Evolutionary conservation across 2,113 vertebrate genomes (phyloP), one percentile per base, ranked within the genome.

Genomic region (Hemichromis elongatus): DNA sequence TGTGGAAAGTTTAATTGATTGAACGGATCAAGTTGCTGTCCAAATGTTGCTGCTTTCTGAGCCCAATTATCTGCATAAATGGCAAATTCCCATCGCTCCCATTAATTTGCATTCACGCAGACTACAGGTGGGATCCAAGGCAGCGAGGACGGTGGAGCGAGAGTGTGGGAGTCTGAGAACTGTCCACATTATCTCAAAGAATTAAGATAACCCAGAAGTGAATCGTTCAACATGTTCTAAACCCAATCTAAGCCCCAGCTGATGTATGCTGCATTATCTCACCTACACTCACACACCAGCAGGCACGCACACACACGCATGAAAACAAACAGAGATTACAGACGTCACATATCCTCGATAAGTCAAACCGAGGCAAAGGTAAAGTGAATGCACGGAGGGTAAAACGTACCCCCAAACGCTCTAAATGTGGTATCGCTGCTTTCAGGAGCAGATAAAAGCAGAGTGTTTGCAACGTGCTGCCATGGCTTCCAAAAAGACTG

Each of bases 131-230:
- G 82, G 53, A 81, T 63, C 83, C 19, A n/a, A 84, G 68, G 50
- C 50, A 2, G 79, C 1, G 54, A 16, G 30, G n/a, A 37, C 5
- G 82, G 84, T 18, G 83, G 80, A 82, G 82, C 5, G 33, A 85
- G 83, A 84, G 92, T n/a, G 88, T 92, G 92, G 92, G 92, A 92
- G 93, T 81, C 87, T 87, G 87, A 89, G 80, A 85, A 86, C 77
- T 86, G 91, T 91, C 87, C 77, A 11, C 30, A 78, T 94, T 92
- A 94, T 95, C 93, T 82, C 26, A 75, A 47, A 89, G 89, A 89
- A 89, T 95, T 90, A 94, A 90, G 93, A 95, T 95, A 94, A 94
- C 83, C 84, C 90, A 37, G 57, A 73, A 91, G 92, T 85, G 87
- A 93, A 92, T 94, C 92, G 90, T 81, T 95, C 93, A 93, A 66